Evolutionary conservation across 2,113 vertebrate genomes (phyloP), one percentile per base, ranked within the genome.

Genomic region (Xyliphius kryptos): DNA sequence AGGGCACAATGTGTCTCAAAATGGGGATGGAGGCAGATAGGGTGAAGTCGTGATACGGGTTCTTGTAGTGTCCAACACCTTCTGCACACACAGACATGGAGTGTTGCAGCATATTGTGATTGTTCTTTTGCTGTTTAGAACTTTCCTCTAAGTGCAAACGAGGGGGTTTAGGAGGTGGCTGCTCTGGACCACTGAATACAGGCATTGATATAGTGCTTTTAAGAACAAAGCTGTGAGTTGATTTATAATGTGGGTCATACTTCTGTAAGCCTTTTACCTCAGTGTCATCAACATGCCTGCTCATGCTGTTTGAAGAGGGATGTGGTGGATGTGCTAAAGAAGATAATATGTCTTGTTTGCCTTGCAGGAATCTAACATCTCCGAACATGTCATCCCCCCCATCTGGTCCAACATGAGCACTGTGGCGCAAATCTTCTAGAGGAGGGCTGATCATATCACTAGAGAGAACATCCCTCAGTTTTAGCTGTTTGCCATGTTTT

Each of bases 391-490:
- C 88, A 0, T 75, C 76, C 59, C 86, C 71, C 0, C 88, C 89
- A 0, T 85, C 82, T 0, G 77, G 80, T 10, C 90, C 90, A 37
- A 90, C 85, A 4, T 91, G 89, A 12, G 88, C 87, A 1, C 87
- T 89, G 83, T 91, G 90, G 5, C 85, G 85, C 1, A 91, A 81
- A 15, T 91, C 89, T 0, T 89, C 90, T 56, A 90, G 74, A 0
- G 90, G 89, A 0, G 89, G 88, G 75, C 90, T 91, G 74, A 91
- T 90, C 89, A 90, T 90, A 51, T 91, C 87, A 0, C 89, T 80
- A 0, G 89, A 90, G 6, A 91, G 81, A 69, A 90, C 60, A 13
- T 90, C 89, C 0, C 90, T 83, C 1, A 88, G 81, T 74, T 73
- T 84, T 54, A 80, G 67, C 72, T 77, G 86, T 76, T 88, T 88